Base-by-base conservation (phyloP, 2,113 vertebrate species). In the Archilochus colubris region DNA sequence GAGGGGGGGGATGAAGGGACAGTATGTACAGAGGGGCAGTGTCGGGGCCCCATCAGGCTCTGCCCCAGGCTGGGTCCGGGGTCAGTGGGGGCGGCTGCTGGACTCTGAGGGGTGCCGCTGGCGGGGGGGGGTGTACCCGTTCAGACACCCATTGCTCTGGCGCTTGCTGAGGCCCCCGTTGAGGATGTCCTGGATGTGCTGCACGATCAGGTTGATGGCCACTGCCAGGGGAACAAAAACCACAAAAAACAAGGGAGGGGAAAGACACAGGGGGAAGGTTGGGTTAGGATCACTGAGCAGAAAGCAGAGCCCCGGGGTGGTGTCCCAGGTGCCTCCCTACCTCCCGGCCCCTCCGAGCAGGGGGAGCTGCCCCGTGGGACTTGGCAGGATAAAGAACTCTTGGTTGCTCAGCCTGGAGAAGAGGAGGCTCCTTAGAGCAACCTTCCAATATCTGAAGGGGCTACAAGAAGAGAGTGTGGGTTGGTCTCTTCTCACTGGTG, bases 171-270 rank as follows among this genome's bases (percentile, higher is more conserved):
- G 98, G 40, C 99, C 99, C 7, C 99, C 99, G 0, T 98, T 99
- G 55, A 99, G 98, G 96, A 99, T 99, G 98, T 99, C 99, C 97
- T 99, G 99, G 96, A 99, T 99, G 97, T 99, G 99, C 97, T 99
- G 99, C 73, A 99, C 99, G 9, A 99, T 99, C 97, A 99, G 97
- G 97, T 99, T 99, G 97, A 99, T 99, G 93, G 99, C 99, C 97
- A 99, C 99, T 99, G 97, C 19, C 46, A 74, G 88, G 38, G 38
- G 38, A 40, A 9, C 33, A 33, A 33, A 33, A 33, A 33, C 33
- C 33, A 40, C 93, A 38, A 9, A 38, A 4, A 93, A 70, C 38
- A 40, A 73, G 44, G 63, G 40, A 88, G 40, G 46, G 57, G n/a
- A 50, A 21, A 68, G 55, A 75, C 36, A 89, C 0, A 0, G 44